A percentile compares a stretch with the other conserved stretches of the same genome.
These are phyloP conservation scores for Agrochola litura DNA, from an alignment of 2,888 invertebrate species.

Conservation along the genomic window DNA sequence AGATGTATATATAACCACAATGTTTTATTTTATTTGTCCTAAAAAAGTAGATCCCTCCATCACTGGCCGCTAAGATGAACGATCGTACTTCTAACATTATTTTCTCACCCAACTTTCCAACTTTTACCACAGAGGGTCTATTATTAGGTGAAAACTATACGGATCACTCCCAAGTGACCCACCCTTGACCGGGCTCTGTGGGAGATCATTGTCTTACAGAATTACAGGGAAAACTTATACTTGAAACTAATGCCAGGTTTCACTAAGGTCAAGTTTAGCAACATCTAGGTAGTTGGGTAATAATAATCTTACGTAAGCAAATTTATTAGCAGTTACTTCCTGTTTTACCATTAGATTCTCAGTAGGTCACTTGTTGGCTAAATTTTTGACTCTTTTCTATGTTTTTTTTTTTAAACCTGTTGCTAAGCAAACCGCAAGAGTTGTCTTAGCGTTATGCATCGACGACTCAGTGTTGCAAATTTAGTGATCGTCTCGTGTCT, in stretches of 20 bases:
- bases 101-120: conserved; percentile 33
- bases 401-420: too few species aligned
- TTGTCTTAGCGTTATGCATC: too few species aligned
- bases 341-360: background rate
- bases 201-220: conserved; percentile 17
- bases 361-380: too few species aligned
- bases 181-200: conserved; percentile 7
- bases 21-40: background rate
- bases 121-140: conserved; percentile 21
- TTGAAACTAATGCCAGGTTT: background rate
- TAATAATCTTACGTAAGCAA: background rate
- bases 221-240: conserved; percentile 6
- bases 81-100: conserved; percentile 23
- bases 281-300: too few species aligned
- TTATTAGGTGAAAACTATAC: conserved; percentile 40
- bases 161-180: conserved; percentile 37
- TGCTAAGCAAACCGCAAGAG: too few species aligned
- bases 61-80: conserved; percentile 15
- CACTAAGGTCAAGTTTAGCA: background rate
- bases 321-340: background rate
- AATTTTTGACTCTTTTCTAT: too few species aligned
- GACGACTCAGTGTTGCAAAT: too few species aligned
- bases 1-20: background rate
- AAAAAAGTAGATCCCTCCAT: background rate
- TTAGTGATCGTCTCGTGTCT: too few species aligned